Conservation (phyloP, 2,888 invertebrate species). For the Lasioglossum oenotherae region DNA sequence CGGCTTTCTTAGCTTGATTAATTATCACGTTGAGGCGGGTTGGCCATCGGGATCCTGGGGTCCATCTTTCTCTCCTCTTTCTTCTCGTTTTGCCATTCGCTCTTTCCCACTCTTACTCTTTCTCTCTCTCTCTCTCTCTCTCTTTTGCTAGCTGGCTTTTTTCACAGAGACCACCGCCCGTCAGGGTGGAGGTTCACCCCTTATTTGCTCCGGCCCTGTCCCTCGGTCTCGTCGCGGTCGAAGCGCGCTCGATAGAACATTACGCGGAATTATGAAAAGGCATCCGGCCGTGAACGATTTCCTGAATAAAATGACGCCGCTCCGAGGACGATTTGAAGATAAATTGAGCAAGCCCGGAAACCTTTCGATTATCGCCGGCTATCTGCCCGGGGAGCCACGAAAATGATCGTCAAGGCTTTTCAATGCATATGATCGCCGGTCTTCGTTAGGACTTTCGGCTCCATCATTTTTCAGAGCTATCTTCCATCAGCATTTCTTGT, state of each 20-base stretch:
- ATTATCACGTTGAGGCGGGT: conserved; percentile 74
- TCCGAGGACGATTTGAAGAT: conserved; percentile 63
- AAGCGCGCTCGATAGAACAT: conserved; percentile 62
- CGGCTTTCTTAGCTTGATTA: conserved; percentile 81
- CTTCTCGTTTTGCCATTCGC: background rate
- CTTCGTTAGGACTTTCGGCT: background rate
- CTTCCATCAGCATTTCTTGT: background rate
- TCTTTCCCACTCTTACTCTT: conserved; percentile 1
- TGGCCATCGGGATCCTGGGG: conserved; percentile 50
- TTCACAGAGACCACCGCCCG: background rate
- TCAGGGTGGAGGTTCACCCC: conserved; percentile 34
- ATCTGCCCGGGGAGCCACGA: conserved; percentile 14
- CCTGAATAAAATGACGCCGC: conserved; percentile 67
- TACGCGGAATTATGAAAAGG: conserved; percentile 69
- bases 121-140: background rate
- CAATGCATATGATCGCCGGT: background rate
- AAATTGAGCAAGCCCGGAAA: conserved; percentile 62
- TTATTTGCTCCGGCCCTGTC: conserved; percentile 48
- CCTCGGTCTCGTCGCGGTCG: conserved; percentile 32
- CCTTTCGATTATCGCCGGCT: conserved; percentile 62
- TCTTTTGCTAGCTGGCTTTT: background rate
- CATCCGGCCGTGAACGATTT: conserved; percentile 71
- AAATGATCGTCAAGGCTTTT: conserved; percentile 39
- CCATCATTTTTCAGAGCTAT: background rate
- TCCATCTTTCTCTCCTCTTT: conserved; percentile 36